Conservation (phyloP, 2,113 vertebrate genomes). For the Pygoscelis antarcticus region DNA sequence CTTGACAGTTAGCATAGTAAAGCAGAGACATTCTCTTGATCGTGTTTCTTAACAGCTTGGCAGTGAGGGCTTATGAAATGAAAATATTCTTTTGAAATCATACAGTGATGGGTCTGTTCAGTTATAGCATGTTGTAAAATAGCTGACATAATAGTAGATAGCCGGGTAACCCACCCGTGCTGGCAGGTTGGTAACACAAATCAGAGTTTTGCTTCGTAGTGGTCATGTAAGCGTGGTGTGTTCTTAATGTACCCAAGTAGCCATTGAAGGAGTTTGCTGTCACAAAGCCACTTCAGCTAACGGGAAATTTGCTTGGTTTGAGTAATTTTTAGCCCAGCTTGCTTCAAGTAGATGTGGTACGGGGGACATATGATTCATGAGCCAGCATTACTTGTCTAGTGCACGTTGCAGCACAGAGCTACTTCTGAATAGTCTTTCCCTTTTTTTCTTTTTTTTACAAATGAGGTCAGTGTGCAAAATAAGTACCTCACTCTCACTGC, state of each 20-base stretch:
- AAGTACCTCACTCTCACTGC: not conserved
- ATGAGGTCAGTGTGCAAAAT: not conserved
- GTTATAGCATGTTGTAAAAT: conserved; percentile 21
- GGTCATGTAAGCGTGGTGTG: not conserved
- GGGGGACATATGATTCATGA: not conserved
- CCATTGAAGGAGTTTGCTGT: not conserved
- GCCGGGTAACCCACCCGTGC: not conserved
- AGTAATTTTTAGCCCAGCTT: not conserved
- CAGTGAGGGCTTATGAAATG: not conserved
- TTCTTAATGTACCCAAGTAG: not conserved
- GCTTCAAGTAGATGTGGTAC: not conserved
- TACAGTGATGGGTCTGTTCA: conserved; percentile 41
- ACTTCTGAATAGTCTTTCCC: not conserved
- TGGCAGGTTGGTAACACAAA: not conserved
- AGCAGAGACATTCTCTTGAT: conserved; percentile 44
- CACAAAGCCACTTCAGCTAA: not conserved
- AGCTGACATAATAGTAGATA: not conserved
- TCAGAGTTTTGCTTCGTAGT: not conserved
- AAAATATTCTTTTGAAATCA: conserved; percentile 34
- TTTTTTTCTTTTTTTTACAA: not conserved
- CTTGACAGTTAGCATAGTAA: not conserved
- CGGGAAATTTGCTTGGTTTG: not conserved
- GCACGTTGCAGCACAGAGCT: rapidly evolving
- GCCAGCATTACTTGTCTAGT: not conserved
- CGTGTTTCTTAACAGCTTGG: conserved; percentile 43